These are phyloP conservation scores for Platichthys flesus DNA, from an alignment of 2,113 vertebrate genomes.

Conservation along the genomic window DNA sequence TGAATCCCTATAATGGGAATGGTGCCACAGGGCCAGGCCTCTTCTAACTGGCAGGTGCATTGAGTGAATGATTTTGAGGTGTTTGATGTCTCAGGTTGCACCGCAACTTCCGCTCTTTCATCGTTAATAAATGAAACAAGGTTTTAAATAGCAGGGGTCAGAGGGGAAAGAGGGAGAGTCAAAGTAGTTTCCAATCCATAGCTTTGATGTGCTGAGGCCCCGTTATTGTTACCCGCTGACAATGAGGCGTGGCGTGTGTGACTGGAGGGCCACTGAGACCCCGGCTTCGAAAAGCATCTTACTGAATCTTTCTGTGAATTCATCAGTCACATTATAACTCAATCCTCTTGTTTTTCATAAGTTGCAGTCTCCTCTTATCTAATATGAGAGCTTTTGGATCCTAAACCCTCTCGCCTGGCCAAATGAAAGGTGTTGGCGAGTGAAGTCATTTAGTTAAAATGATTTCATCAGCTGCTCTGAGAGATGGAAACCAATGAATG, in stretches of 20 bases:
- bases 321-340: neutral
- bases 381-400: neutral
- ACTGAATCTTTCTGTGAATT: neutral
- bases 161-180: conserved; percentile 31
- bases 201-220: conserved; percentile 72
- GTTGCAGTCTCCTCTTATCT: neutral
- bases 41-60: conserved; percentile 60
- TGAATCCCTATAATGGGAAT: conserved; percentile 25
- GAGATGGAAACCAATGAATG: neutral
- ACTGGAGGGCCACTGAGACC: conserved; percentile 16
- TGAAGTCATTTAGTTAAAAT: neutral
- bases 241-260: conserved; percentile 45
- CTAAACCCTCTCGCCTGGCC: neutral
- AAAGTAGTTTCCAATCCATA: conserved; percentile 63
- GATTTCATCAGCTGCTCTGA: neutral
- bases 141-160: conserved; percentile 67
- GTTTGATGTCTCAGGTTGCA: conserved; percentile 62
- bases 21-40: conserved; percentile 17
- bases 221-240: conserved; percentile 71
- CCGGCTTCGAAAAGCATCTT: conserved; percentile 9
- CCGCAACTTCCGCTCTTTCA: conserved; percentile 58
- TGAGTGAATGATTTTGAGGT: conserved; percentile 54
- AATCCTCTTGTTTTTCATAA: neutral
- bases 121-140: conserved; percentile 61
- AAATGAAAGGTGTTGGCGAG: conserved; percentile 8